phyloP scores from a whole-genome alignment of 2,888 invertebrate species.

The Ectropis crepuscularia region DNA sequence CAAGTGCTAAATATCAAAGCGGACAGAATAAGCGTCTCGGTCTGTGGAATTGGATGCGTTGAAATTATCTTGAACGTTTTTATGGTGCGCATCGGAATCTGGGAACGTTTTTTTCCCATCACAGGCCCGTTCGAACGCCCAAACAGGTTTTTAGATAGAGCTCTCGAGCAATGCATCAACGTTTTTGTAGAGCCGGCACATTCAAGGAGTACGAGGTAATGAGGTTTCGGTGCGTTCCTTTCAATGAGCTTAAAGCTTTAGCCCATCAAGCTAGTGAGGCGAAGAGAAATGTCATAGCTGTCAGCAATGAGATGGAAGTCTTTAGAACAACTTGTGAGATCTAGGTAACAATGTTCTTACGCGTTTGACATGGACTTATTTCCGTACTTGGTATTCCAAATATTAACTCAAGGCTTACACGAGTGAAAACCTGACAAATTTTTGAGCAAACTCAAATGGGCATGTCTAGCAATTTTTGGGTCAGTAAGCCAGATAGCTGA shows the following conservation, averaged over 20 bases:
- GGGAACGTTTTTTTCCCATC: conserved; percentile 78
- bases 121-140: conserved; percentile 73
- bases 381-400: too few relatives aligned
- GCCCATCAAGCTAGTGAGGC: conserved; percentile 13
- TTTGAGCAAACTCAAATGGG: too few relatives aligned
- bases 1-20: conserved; percentile 69
- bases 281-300: conserved; percentile 18
- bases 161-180: conserved; percentile 81
- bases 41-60: conserved; percentile 68
- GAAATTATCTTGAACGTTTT: conserved; percentile 82
- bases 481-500: too few relatives aligned
- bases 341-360: background rate
- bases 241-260: conserved; percentile 59
- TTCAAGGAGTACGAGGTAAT: conserved; percentile 76
- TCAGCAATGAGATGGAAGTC: conserved; percentile 15
- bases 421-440: too few relatives aligned
- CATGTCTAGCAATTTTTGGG: too few relatives aligned
- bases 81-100: conserved; percentile 83
- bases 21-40: conserved; percentile 63
- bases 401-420: too few relatives aligned
- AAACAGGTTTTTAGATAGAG: conserved; percentile 84
- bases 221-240: conserved; percentile 70
- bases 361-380: too few relatives aligned
- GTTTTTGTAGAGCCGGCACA: conserved; percentile 80
- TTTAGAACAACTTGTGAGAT: background rate